Percentiles rank a stretch among this genome's conserved stretches.
These are phyloP conservation scores for Pherbina coryleti DNA, from an alignment of 2,888 invertebrate species.

Conservation along the genomic window DNA sequence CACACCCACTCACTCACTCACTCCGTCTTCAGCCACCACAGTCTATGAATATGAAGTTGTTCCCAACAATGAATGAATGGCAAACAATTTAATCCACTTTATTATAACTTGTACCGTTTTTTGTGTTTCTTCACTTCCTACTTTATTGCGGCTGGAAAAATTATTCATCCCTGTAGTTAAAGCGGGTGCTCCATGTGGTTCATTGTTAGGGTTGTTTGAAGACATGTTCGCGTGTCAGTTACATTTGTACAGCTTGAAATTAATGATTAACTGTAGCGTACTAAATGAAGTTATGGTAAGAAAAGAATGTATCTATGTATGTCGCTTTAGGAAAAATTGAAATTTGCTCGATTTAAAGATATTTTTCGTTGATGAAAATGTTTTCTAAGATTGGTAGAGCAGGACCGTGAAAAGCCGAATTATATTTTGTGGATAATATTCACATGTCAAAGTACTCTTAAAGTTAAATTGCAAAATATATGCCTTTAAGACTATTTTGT, in stretches of 20 bases:
- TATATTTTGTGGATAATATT: too few species aligned
- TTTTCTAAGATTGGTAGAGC: too few species aligned
- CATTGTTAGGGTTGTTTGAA: neutral
- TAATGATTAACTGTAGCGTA: neutral
- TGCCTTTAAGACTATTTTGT: too few species aligned
- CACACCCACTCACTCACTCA: neutral
- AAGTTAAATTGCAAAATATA: too few species aligned
- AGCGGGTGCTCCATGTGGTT: neutral
- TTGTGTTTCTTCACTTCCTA: neutral
- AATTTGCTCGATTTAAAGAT: too few species aligned
- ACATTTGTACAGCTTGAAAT: neutral
- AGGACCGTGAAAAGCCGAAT: too few species aligned
- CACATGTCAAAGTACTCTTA: too few species aligned
- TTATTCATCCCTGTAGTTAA: neutral
- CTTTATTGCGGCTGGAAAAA: neutral
- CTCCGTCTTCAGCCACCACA: neutral
- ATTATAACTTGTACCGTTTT: conserved; percentile 30
- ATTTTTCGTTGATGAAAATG: too few species aligned
- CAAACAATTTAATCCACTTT: conserved; percentile 36
- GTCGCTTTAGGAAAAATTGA: too few species aligned
- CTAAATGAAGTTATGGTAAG: too few species aligned
- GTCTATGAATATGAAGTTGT: conserved; percentile 25
- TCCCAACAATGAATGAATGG: conserved; percentile 21
- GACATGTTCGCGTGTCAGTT: conserved; percentile 11
- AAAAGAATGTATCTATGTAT: too few species aligned